A percentile compares a stretch with the other conserved stretches of the same genome.
Evolutionary conservation across 2,113 vertebrate genomes (phyloP).

Genomic region (Asarcornis scutulata): DNA sequence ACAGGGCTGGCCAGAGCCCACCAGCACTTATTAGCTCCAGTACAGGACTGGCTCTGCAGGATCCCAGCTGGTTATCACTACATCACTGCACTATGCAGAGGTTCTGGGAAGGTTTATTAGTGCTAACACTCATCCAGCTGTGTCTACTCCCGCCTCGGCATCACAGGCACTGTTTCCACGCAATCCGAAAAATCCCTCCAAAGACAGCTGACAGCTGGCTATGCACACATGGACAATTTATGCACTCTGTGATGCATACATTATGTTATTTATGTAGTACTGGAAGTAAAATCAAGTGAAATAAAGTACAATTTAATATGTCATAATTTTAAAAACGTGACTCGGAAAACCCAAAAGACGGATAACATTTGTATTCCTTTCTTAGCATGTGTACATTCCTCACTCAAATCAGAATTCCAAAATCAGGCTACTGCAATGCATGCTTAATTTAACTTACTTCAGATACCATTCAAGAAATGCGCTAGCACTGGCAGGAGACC

Average conservation of each 20-base stretch:
- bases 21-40: neutral
- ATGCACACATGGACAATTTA: neutral
- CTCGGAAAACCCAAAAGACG: neutral
- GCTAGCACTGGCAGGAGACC: neutral
- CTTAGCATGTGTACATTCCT: neutral
- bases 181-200: neutral
- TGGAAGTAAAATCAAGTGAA: neutral
- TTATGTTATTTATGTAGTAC: neutral
- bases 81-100: neutral
- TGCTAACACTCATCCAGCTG: constrained; percentile 3
- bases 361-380: neutral
- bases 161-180: neutral
- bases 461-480: neutral
- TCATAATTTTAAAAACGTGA: neutral
- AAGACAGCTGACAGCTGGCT: neutral
- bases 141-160: neutral
- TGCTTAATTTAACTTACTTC: neutral
- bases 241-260: neutral
- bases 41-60: neutral
- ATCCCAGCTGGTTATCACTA: neutral
- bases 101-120: constrained; percentile 10
- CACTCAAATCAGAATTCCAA: neutral
- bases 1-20: neutral
- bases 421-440: neutral
- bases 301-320: neutral